Base-by-base conservation (phyloP, 2,797 vertebrate genomes). In the Brotula barbata region DNA sequence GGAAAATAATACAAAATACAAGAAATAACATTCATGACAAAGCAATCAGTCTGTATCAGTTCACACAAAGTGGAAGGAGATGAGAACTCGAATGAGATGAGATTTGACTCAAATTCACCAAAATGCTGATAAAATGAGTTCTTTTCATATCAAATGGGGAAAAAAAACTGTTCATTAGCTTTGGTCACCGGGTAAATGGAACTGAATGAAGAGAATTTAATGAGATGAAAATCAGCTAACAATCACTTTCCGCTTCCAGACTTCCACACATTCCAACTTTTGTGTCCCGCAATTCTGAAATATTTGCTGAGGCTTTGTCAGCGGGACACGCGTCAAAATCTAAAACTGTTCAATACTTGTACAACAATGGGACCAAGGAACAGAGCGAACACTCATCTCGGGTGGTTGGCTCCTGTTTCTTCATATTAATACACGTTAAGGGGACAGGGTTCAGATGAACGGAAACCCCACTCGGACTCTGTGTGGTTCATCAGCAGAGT, bases 381-480 rank as follows among this genome's bases (percentile, higher is more conserved):
- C 25, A 31, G 49, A 16, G 34, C 21, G 39, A 21, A 49, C 21
- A 39, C 39, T 80, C 73, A 44, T 73, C 63, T 60, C 19, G 31
- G 67, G 40, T 49, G 23, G 39, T 19, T 61, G 77, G 47, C 76
- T 69, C 51, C 71, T 47, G 60, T 66, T 73, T 72, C 72, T 63
- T 70, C 59, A 28, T 58, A 9, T 68, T 17, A 7, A 61, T 45
- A 28, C 46, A 68, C 33, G 31, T 11, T 3, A 64, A 56, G 67
- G 60, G 19, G 68, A 64, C 68, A 57, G 70, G 57, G 59, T 42
- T 71, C 33, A 23, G 51, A 34, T 69, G 12, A 39, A 59, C 39
- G 14, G 6, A 20, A 54, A 57, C 49, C 41, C 4, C 13, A 28
- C 40, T 62, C 58, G n/a, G n/a, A n/a, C n/a, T n/a, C 46, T 34